These are phyloP conservation scores for Monopis laevigella DNA, from an alignment of 2,888 invertebrate species.

Conservation along the genomic window DNA sequence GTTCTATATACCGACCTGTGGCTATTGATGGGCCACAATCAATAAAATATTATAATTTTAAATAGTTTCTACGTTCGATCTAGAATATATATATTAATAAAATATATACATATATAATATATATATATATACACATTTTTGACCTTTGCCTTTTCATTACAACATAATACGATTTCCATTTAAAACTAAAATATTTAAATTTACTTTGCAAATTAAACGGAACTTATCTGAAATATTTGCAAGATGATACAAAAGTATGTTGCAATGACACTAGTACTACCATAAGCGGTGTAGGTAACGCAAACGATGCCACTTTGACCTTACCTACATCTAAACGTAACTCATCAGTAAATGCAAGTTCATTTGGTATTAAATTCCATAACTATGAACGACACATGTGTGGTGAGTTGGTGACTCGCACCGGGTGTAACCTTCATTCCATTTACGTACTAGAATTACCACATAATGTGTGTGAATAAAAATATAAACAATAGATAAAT, in stretches of 20 bases:
- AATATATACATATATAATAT: too few species aligned
- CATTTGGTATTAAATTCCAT: constrained; percentile 17
- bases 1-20: constrained; percentile 25
- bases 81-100: too few species aligned
- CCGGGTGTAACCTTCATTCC: too few species aligned
- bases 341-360: constrained; percentile 24
- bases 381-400: constrained; percentile 1
- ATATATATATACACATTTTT: background rate
- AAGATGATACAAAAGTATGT: too few species aligned
- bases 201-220: background rate
- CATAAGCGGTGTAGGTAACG: too few species aligned
- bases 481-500: too few species aligned
- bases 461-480: too few species aligned
- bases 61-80: background rate
- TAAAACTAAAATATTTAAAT: background rate
- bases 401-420: too few species aligned
- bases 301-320: constrained; percentile 51
- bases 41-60: constrained; percentile 7
- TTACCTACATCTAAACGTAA: constrained; percentile 25
- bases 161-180: background rate
- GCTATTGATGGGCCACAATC: constrained; percentile 32
- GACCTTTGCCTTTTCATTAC: background rate
- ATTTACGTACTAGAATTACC: too few species aligned
- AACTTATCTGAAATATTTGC: too few species aligned
- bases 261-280: constrained; percentile 31